Conservation (phyloP, 2,113 vertebrate genomes). For the Manacus vitellinus region DNA sequence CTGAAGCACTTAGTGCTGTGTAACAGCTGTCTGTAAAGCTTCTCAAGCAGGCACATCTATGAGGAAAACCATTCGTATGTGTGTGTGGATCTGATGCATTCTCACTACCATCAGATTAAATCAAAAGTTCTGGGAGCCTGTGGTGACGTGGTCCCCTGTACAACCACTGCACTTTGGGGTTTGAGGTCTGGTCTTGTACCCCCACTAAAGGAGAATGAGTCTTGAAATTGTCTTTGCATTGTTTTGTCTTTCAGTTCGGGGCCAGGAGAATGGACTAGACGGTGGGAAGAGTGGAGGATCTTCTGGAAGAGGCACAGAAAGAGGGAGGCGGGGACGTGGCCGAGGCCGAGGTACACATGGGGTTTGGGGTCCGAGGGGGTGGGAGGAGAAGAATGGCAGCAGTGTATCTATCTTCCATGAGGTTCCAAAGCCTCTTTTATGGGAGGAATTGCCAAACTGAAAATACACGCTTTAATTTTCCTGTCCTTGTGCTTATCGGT, state of each 20-base stretch:
- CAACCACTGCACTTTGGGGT: fast-evolving
- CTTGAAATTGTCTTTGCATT: not conserved
- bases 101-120: not conserved
- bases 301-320: slow-evolving; percentile 88
- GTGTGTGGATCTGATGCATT: not conserved
- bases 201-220: not conserved
- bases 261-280: slow-evolving; percentile 95
- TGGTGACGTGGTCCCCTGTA: fast-evolving
- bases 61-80: not conserved
- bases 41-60: not conserved
- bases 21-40: not conserved
- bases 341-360: slow-evolving; percentile 87
- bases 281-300: slow-evolving; percentile 84
- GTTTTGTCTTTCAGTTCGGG: slow-evolving; percentile 81
- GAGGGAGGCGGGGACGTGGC: slow-evolving; percentile 90
- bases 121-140: not conserved
- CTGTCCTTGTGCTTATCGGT: not conserved
- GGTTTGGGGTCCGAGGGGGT: not conserved
- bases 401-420: fast-evolving
- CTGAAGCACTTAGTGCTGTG: not conserved
- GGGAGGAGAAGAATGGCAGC: not conserved
- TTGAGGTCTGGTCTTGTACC: not conserved
- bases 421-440: not conserved
- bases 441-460: not conserved
- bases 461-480: not conserved